Evolutionary conservation across 2,797 vertebrate species (phyloP), one percentile per base, ranked within the genome.

Genomic region (Intellagama lesueurii): DNA sequence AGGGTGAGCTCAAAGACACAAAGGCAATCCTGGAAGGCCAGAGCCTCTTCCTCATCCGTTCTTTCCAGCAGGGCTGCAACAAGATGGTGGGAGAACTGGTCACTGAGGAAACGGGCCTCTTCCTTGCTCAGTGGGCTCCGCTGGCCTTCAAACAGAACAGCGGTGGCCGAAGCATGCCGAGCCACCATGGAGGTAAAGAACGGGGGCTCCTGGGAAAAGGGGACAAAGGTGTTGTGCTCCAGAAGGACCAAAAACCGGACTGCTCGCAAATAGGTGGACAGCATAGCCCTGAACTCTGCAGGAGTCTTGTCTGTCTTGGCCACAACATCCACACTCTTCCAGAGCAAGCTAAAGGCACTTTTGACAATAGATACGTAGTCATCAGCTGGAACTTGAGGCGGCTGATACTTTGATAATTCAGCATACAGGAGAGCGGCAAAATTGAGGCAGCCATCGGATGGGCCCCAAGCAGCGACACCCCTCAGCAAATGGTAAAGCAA

Each of bases 401-500:
- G 64, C 17, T 2, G 76, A 28, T 86, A 88, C 0, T 83, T 78
- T 22, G 88, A 73, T 5, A 98, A 96, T 72, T 97, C 97, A 80
- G 28, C 72, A 86, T 97, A 97, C 70, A 99, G 97, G 84, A 98
- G 90, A 4, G 95, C 94, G 0, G 97, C 97, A 0, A 97, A 88
- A 19, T 88, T 90, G 78, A 96, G 91, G 70, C 95, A 93, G 7
- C 91, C 90, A 1, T 73, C 85, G 0, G 91, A 93, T 78, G 91
- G 92, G 66, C 96, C 91, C 1, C 90, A 90, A 14, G 94, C 79
- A 1, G 96, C 95, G 0, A 97, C 72, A 66, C 98, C 98, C 64
- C 97, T 97, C 5, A 99, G 90, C 44, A 98, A 96, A 81, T 99
- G 98, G 93, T 98, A 98, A 11, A 99, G 91, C 11, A 99, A 98